These are phyloP conservation scores for Anguilla rostrata DNA, from an alignment of 2,113 vertebrate species.

Conservation along the genomic window DNA sequence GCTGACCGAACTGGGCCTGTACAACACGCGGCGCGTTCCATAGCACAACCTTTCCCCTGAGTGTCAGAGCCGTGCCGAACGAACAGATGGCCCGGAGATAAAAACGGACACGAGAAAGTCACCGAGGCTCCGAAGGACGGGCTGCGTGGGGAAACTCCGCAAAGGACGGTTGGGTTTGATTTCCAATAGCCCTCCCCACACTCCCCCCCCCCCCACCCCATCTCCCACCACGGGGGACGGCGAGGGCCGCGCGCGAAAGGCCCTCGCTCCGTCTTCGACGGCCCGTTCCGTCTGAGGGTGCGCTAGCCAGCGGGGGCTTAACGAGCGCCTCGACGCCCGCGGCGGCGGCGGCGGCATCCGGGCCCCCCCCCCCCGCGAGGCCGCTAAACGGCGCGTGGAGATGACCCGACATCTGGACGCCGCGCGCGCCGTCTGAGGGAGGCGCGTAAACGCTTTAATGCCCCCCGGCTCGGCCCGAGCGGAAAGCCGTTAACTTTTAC, in stretches of 20 bases:
- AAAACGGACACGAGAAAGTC: background rate
- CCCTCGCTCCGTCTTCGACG: background rate
- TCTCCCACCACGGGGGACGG: background rate
- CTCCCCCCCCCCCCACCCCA: background rate
- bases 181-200: background rate
- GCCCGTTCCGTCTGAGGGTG: background rate
- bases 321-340: constrained; percentile 23
- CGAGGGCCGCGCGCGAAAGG: background rate
- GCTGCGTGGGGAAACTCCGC: background rate
- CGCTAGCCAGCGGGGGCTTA: background rate
- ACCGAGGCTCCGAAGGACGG: background rate
- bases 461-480: constrained; percentile 20
- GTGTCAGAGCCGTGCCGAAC: background rate
- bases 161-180: background rate
- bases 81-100: background rate
- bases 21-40: background rate
- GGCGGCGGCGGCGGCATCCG: constrained; percentile 7
- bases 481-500: constrained; percentile 42
- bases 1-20: background rate
- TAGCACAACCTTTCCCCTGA: background rate
- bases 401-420: constrained; percentile 35
- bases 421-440: constrained; percentile 20
- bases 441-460: constrained; percentile 47
- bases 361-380: constrained; percentile 14
- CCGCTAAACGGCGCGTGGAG: constrained; percentile 38